Conservation (phyloP, 92 coral and sea anemone species). For the Phymanthus crucifer region DNA sequence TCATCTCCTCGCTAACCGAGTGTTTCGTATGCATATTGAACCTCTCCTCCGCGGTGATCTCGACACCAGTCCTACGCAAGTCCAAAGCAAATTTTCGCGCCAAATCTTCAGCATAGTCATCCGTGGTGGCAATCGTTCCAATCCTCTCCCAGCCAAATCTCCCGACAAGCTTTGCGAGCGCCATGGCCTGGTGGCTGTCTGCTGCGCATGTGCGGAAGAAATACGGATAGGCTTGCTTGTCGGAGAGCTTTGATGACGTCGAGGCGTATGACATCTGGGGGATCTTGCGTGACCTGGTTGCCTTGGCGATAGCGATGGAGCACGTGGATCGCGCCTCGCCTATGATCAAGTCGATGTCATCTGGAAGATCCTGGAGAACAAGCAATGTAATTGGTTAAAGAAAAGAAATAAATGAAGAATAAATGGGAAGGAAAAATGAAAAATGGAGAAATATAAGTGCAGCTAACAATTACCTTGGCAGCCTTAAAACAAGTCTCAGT, state of each 20-base stretch:
- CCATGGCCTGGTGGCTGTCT: slow-evolving; percentile 83
- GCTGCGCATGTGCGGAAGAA: slow-evolving; percentile 96
- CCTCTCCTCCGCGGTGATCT: slow-evolving; percentile 75
- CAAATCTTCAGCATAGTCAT: slow-evolving; percentile 79
- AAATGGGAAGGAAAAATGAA: neutral
- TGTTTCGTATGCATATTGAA: slow-evolving; percentile 70
- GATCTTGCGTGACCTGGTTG: slow-evolving; percentile 71
- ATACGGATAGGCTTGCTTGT: slow-evolving; percentile 81
- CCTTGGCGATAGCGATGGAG: slow-evolving; percentile 87
- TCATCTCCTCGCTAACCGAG: slow-evolving; percentile 63
- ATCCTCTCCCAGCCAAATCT: slow-evolving; percentile 77
- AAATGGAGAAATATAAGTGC: neutral
- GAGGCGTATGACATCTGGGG: slow-evolving; percentile 99
- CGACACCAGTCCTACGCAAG: slow-evolving; percentile 75
- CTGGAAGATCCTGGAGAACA: slow-evolving; percentile 67
- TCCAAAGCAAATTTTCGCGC: slow-evolving; percentile 77
- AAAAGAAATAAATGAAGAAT: neutral
- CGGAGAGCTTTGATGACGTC: slow-evolving; percentile 78
- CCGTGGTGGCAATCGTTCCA: slow-evolving; percentile 87
- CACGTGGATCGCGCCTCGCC: slow-evolving; percentile 97
- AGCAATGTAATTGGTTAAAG: neutral
- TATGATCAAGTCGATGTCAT: slow-evolving; percentile 83
- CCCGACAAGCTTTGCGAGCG: slow-evolving; percentile 75
- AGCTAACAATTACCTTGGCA: slow-evolving; percentile 62
- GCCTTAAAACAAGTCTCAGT: slow-evolving; percentile 63